A percentile compares a stretch with the other conserved stretches of the same genome.
Evolutionary conservation across 2,888 invertebrate species (phyloP).

Genomic region (Cheilosia variabilis): DNA sequence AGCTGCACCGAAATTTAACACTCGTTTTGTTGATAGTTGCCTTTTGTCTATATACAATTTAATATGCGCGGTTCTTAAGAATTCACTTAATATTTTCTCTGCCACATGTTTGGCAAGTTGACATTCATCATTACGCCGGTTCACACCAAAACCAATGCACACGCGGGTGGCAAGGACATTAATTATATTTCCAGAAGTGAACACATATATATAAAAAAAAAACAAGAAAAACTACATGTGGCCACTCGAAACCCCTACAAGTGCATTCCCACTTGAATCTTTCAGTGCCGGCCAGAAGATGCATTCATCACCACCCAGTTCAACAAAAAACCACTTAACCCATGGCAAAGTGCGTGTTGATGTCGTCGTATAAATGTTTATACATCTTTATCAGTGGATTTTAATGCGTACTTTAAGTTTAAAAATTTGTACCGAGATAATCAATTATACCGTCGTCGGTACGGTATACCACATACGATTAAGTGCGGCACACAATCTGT

Average conservation of each 20-base stretch:
- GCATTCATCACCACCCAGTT: slow-evolving; percentile 34
- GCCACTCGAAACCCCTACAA: slow-evolving; percentile 49
- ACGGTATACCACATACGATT: not conserved
- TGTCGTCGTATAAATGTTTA: slow-evolving; percentile 45
- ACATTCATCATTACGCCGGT: slow-evolving; percentile 17
- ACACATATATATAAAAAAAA: slow-evolving; percentile 3
- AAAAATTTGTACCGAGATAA: slow-evolving; percentile 60
- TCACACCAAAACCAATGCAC: not conserved
- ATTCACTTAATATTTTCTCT: slow-evolving; percentile 28
- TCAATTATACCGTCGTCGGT: slow-evolving; percentile 42
- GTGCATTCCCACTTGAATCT: slow-evolving; percentile 54
- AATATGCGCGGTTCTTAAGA: slow-evolving; percentile 20
- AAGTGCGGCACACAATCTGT: slow-evolving; percentile 15
- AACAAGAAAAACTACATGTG: slow-evolving; percentile 21
- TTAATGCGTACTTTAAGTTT: slow-evolving; percentile 48
- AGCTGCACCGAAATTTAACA: slow-evolving; percentile 40
- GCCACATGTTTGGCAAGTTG: slow-evolving; percentile 61
- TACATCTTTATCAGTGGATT: slow-evolving; percentile 58
- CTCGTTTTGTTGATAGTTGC: slow-evolving; percentile 19
- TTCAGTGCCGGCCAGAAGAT: slow-evolving; percentile 46
- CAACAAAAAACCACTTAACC: slow-evolving; percentile 56
- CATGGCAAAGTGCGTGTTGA: slow-evolving; percentile 56
- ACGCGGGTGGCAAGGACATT: slow-evolving; percentile 20
- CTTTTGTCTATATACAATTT: slow-evolving; percentile 34
- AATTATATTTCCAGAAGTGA: slow-evolving; percentile 32